These are phyloP conservation scores for Corvus cornix DNA, from an alignment of 2,113 vertebrate species.

Conservation along the genomic window DNA sequence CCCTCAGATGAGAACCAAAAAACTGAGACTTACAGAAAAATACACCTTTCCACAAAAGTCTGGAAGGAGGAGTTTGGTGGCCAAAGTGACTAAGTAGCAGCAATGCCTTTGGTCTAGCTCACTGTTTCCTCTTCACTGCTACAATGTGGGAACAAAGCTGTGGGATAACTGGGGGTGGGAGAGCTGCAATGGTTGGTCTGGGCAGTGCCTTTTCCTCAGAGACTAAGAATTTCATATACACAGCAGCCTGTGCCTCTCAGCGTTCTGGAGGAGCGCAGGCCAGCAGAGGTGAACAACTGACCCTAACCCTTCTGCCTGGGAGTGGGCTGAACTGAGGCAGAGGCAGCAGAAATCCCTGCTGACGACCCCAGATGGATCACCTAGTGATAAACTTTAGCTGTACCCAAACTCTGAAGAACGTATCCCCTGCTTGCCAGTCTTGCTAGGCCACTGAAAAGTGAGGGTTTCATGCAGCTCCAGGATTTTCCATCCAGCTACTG, in stretches of 20 bases:
- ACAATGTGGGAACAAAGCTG: constrained; percentile 40
- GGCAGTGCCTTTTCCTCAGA: constrained; percentile 19
- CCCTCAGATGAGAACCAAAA: neutral
- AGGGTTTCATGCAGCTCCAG: neutral
- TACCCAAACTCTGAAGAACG: neutral
- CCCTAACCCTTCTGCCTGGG: neutral
- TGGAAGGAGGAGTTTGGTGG: neutral
- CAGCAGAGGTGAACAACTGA: neutral
- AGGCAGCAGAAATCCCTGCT: constrained; percentile 1
- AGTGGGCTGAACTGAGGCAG: neutral
- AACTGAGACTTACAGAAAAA: constrained; percentile 11
- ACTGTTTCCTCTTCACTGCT: neutral
- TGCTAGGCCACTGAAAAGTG: neutral
- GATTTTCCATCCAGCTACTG: neutral
- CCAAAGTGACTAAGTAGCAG: neutral
- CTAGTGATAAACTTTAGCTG: neutral
- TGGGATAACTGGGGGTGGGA: constrained; percentile 67
- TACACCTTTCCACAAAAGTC: constrained; percentile 13
- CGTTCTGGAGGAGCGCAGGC: neutral
- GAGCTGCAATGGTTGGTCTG: neutral
- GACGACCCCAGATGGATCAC: neutral
- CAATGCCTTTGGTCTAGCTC: constrained; percentile 21
- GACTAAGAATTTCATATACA: neutral
- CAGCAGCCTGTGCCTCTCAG: neutral
- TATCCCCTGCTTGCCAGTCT: neutral